phyloP scores from a whole-genome alignment of 2,113 vertebrate genomes.

The Sus scrofa region DNA sequence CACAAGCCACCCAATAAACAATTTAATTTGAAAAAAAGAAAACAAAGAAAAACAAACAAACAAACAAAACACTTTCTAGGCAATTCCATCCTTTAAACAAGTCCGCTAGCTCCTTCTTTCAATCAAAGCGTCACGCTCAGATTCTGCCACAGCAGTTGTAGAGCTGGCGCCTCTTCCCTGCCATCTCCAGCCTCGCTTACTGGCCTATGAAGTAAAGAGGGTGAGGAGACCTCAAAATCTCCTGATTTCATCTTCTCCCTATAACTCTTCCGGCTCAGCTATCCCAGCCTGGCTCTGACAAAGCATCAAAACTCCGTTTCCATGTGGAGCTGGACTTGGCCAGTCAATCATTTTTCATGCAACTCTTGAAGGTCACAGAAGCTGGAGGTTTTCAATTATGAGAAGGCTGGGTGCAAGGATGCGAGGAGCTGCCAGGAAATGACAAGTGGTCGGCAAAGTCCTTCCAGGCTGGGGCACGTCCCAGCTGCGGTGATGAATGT shows the following conservation, averaged over 20 bases:
- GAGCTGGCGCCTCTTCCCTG: background rate
- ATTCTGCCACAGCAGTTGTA: background rate
- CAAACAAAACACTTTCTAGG: background rate
- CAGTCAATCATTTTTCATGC: slow-evolving; percentile 19
- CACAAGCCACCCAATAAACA: background rate
- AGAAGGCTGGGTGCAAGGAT: background rate
- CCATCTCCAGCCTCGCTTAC: background rate
- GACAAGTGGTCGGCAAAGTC: slow-evolving; percentile 47
- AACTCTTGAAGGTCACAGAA: slow-evolving; percentile 63
- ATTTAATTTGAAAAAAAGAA: background rate
- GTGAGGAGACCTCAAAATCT: no score
- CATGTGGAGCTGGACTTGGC: background rate
- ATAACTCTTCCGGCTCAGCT: background rate
- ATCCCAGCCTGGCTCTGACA: background rate
- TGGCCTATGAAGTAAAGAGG: background rate
- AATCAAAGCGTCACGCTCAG: background rate
- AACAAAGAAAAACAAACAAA: no score
- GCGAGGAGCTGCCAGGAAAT: slow-evolving; percentile 28
- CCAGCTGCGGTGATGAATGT: slow-evolving; percentile 50
- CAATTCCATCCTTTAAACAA: background rate
- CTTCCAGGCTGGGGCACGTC: background rate
- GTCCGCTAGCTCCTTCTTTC: background rate
- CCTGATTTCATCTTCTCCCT: background rate
- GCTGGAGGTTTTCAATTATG: slow-evolving; percentile 53
- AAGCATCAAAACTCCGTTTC: background rate